A percentile compares a stretch with the other conserved stretches of the same genome.
phyloP scores from a whole-genome alignment of 2,888 invertebrate species.

The Ischnura elegans region DNA sequence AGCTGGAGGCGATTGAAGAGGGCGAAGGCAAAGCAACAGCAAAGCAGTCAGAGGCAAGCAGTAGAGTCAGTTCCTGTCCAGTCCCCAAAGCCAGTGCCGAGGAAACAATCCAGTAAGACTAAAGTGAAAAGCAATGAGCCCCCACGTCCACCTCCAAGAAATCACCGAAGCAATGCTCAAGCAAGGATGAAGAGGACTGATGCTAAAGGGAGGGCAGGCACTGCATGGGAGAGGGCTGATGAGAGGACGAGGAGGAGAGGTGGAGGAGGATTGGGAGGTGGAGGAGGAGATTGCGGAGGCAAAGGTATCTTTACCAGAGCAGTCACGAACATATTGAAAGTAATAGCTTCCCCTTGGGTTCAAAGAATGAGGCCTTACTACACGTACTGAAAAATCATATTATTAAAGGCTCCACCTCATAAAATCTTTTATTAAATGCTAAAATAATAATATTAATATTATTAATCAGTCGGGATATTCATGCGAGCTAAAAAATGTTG shows the following conservation, averaged over 20 bases:
- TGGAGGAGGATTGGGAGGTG: constrained; percentile 19
- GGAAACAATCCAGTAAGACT: constrained; percentile 24
- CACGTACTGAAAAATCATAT: not conserved
- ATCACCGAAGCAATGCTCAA: not conserved
- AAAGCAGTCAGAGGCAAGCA: not conserved
- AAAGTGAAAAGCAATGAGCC: not conserved
- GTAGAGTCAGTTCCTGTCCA: not conserved
- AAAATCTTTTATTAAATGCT: not conserved
- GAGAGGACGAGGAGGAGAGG: constrained; percentile 4
- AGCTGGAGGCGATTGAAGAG: constrained; percentile 80
- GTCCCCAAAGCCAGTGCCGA: constrained; percentile 14
- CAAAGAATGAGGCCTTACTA: constrained; percentile 55
- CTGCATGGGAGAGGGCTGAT: not conserved
- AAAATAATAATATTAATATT: not conserved
- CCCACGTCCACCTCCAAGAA: constrained; percentile 44
- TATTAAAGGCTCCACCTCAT: constrained; percentile 6
- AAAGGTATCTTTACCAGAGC: constrained; percentile 65
- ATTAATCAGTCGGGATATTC: constrained; percentile 32
- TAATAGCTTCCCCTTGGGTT: constrained; percentile 57
- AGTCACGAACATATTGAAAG: constrained; percentile 61
- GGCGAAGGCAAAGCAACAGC: not conserved
- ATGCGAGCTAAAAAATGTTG: not conserved
- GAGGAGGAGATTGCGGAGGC: constrained; percentile 53
- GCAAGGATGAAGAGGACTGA: not conserved
- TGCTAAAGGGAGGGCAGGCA: not conserved